Base-by-base conservation (phyloP, 1,140 invertebrate species). In the Drosophila lacteicornis region DNA sequence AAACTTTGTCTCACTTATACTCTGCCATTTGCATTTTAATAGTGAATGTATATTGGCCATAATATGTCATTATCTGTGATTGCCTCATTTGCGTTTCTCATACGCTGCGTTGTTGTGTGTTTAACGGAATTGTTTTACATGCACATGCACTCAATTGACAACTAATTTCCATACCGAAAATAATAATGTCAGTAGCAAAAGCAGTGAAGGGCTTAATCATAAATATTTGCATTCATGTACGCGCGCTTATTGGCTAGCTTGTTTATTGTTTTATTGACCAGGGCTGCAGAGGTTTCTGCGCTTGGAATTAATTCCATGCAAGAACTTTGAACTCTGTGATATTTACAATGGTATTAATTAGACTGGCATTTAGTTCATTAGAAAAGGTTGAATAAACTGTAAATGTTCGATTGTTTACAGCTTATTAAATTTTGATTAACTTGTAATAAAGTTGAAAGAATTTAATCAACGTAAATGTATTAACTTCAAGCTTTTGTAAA, bases 51-150 rank as follows among this genome's bases (percentile, higher is more conserved):
- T 30, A 58, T 73, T 25, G 12, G n/a, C 43, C 40, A 17, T 57
- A 68, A 59, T 70, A 8, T 59, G 43, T 43, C 27, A 50, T 58
- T 71, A 36, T 59, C 19, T 67, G 33, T 67, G 30, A 53, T 70
- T 70, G 61, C 19, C n/a, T 17, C 27, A 58, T 73, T 30, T 36
- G 38, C 38, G 51, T 50, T 57, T 42, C 51, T 36, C 45, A 71
- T 40, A 42, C 45, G 42, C 19, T n/a, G 17, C 12, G 25, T 49
- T 50, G 17, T 38, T 50, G 53, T 71, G n/a, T 36, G 30, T 27
- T 59, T 43, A 49, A 27, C 19, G 30, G 9, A n/a, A 38, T 38
- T 71, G 27, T 15, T 50, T 50, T 22, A 42, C 66, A 13, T 43
- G 45, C 51, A 53, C 30, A 36, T 50, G 36, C 66, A 51, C 27